These are phyloP conservation scores for Ranitomeya imitator DNA, from an alignment of 2,113 vertebrate species.

Conservation along the genomic window DNA sequence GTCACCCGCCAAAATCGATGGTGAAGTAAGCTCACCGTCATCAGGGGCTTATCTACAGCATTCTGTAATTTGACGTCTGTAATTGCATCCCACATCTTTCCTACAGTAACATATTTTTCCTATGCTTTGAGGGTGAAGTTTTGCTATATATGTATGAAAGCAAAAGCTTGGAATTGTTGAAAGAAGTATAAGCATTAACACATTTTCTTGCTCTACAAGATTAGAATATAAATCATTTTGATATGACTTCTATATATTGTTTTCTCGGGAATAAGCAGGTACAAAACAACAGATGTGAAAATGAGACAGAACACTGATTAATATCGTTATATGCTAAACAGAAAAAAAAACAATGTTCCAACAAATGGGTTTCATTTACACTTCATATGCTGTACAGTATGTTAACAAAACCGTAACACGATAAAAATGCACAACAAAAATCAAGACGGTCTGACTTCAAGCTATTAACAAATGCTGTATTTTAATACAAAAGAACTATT, in stretches of 20 bases:
- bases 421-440: slow-evolving; percentile 3
- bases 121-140: neutral
- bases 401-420: slow-evolving; percentile 13
- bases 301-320: slow-evolving; percentile 16
- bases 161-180: neutral
- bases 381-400: slow-evolving; percentile 27
- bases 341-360: slow-evolving; percentile 9
- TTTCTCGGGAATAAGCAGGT: slow-evolving; percentile 25
- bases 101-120: neutral
- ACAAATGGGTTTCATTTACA: slow-evolving; percentile 42
- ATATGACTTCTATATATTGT: neutral
- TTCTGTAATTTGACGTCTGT: no score
- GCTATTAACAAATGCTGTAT: neutral
- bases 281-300: slow-evolving; percentile 29
- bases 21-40: no score
- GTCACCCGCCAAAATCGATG: no score
- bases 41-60: no score
- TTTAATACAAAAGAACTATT: slow-evolving; percentile 18
- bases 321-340: slow-evolving; percentile 8
- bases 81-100: neutral
- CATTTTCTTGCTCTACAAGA: neutral
- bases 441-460: neutral
- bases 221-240: neutral
- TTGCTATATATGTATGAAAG: neutral
- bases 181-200: neutral